These are phyloP conservation scores for Campylomormyrus numenius DNA, from an alignment of 2,113 vertebrate genomes.

Conservation along the genomic window DNA sequence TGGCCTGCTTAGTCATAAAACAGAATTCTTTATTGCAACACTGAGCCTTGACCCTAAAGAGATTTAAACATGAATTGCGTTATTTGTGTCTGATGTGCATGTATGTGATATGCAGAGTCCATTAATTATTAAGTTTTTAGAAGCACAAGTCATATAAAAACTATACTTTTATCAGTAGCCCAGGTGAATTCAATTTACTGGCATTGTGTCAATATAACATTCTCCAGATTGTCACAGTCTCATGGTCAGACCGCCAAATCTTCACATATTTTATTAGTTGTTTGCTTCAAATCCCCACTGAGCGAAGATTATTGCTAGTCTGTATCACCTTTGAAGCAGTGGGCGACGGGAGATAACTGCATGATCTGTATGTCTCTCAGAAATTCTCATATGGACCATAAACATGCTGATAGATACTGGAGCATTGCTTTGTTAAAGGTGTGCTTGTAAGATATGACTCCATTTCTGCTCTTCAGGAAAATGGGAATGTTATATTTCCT, in stretches of 20 bases:
- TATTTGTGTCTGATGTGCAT: background rate
- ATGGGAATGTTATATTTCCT: background rate
- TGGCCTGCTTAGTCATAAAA: background rate
- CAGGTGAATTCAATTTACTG: background rate
- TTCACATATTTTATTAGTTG: background rate
- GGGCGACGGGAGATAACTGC: background rate
- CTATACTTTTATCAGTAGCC: background rate
- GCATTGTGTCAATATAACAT: background rate
- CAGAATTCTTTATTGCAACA: background rate
- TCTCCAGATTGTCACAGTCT: background rate
- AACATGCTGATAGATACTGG: background rate
- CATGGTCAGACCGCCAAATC: background rate
- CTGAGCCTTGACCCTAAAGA: constrained; percentile 10
- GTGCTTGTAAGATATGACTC: background rate
- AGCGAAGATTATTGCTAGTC: background rate
- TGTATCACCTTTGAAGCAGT: background rate
- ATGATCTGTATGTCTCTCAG: background rate
- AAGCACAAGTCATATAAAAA: background rate
- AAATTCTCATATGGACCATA: background rate
- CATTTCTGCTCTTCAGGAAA: background rate
- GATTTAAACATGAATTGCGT: background rate
- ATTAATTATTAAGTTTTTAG: background rate
- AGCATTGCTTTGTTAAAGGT: background rate
- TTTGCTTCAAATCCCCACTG: background rate
- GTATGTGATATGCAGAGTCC: background rate